Evolutionary conservation across 2,888 invertebrate genomes (phyloP).

Genomic region (Andrena praecox): DNA sequence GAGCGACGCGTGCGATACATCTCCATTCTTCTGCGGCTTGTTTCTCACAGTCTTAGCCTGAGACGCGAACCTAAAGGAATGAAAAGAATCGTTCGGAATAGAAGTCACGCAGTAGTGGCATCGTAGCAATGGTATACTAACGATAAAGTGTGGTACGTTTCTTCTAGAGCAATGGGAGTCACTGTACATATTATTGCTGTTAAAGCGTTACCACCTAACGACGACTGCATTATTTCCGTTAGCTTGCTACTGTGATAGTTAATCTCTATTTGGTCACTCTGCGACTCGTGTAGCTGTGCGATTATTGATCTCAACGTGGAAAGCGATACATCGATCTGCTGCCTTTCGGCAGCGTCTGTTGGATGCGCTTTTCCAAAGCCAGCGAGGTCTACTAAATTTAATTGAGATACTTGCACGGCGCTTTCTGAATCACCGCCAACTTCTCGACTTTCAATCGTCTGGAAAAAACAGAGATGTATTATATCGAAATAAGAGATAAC

Average conservation of each 20-base stretch:
- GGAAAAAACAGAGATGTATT: constrained; percentile 31
- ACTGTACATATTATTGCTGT: constrained; percentile 95
- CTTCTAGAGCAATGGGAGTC: constrained; percentile 92
- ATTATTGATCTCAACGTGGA: constrained; percentile 92
- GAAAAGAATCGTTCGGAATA: constrained; percentile 21
- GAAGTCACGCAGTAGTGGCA: neutral
- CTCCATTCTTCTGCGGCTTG: constrained; percentile 92
- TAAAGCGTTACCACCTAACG: constrained; percentile 94
- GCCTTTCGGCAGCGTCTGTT: constrained; percentile 93
- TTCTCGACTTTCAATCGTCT: constrained; percentile 89
- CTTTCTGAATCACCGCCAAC: constrained; percentile 85
- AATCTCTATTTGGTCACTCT: constrained; percentile 84
- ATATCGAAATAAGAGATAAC: neutral
- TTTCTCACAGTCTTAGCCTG: constrained; percentile 93
- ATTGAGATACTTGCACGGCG: constrained; percentile 90
- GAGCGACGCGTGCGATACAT: constrained; percentile 89
- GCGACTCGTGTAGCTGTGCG: constrained; percentile 90
- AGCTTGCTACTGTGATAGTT: constrained; percentile 94
- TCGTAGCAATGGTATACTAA: constrained; percentile 76
- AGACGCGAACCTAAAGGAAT: constrained; percentile 89
- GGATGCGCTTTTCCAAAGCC: constrained; percentile 94
- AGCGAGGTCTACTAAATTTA: constrained; percentile 95
- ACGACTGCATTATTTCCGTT: constrained; percentile 93
- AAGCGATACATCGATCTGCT: constrained; percentile 92
- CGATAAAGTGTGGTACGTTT: constrained; percentile 89